Evolutionary conservation across 2,113 vertebrate species (phyloP), one percentile per base, ranked within the genome.

Genomic region (Puntigrus tetrazona): DNA sequence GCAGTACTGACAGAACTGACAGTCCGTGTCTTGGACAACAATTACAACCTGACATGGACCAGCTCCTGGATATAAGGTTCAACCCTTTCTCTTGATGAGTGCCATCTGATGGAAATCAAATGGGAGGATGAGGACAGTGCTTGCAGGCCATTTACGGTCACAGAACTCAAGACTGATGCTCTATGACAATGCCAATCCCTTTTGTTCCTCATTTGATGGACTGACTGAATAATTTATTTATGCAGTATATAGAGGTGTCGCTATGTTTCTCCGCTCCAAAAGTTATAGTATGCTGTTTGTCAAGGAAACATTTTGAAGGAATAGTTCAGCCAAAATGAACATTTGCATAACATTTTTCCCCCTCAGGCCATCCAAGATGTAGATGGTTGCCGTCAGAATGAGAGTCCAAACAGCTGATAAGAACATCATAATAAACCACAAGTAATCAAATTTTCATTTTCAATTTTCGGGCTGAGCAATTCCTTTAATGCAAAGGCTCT

Each of bases 1-100:
- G 34, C 57, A 29, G n/a, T 25, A 69, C 72, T 88, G 87, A 83
- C 86, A 87, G 83, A 69, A 63, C 83, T 36, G 74, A 45, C 84
- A 69, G 87, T 88, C 70, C 41, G 34, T 83, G 84, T 86, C 87
- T 83, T 47, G 73, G 59, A 82, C 84, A 70, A 83, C 75, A 83
- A 81, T 86, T 85, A 88, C 69, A 81, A 69, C 65, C 69, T 88
- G 84, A 88, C 84, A 86, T 65, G 34, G 82, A 88, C 55, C 59
- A 81, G 84, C 78, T 88, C 82, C 70, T 84, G 76, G 80, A 76
- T 70, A 73, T 31, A 47, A 88, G 81, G 75, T 81, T 70, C 43
- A 84, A 84, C 84, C 84, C 76, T 88, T 88, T 84, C 80, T 80
- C 61, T 45, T 47, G 72, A 52, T 81, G 70, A 50, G 14, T 79